These are phyloP conservation scores for Cotesia chilonis DNA, from an alignment of 1,140 invertebrate genomes.

Conservation along the genomic window DNA sequence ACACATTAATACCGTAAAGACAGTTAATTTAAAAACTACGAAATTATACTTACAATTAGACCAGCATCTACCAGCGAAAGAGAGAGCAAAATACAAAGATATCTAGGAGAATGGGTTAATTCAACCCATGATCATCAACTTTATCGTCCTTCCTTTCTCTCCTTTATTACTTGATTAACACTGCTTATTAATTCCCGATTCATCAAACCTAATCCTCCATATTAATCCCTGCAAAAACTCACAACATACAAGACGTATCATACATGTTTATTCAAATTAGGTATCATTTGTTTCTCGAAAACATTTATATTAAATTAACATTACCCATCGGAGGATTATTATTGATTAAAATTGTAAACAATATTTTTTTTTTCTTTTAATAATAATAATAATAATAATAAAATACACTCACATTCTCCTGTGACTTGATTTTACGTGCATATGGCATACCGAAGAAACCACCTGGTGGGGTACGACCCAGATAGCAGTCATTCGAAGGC, in stretches of 20 bases:
- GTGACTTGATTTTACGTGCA: constrained; percentile 25
- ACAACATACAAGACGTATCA: not conserved
- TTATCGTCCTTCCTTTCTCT: constrained; percentile 23
- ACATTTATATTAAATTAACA: not conserved
- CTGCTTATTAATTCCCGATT: not conserved
- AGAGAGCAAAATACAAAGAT: not conserved
- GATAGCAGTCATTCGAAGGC: constrained; percentile 61
- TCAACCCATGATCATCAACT: constrained; percentile 18
- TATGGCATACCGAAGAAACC: constrained; percentile 34
- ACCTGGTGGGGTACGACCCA: constrained; percentile 61
- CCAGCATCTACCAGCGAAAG: not conserved
- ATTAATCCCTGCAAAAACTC: constrained; percentile 1
- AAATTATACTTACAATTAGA: not conserved
- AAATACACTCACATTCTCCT: constrained; percentile 4
- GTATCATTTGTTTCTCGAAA: no score
- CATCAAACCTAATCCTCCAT: not conserved
- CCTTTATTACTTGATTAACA: constrained; percentile 11
- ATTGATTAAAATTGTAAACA: not conserved
- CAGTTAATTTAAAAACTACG: not conserved
- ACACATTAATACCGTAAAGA: no score
- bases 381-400: not conserved
- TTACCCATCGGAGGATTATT: not conserved
- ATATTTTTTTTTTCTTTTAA: not conserved
- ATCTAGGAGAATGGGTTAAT: constrained; percentile 35
- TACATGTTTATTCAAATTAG: no score